Evolutionary conservation across 2,113 vertebrate species (phyloP).

Genomic region (Silurus glanis): DNA sequence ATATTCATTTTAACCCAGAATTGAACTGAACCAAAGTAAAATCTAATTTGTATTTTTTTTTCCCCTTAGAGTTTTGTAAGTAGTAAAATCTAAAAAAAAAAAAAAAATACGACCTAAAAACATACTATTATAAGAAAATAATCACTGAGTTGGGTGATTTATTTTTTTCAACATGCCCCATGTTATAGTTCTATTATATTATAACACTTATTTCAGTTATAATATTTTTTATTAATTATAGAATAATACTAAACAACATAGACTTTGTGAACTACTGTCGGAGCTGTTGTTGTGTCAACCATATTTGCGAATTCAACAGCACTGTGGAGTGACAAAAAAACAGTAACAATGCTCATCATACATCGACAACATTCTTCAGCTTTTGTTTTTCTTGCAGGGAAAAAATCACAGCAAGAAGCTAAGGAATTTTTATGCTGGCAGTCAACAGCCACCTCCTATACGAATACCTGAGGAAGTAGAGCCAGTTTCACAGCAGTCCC

Average conservation of each 20-base stretch:
- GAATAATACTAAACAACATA: too few relatives aligned
- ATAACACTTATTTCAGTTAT: too few relatives aligned
- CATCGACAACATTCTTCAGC: not conserved
- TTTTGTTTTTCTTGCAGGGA: conserved; percentile 77
- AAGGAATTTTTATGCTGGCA: conserved; percentile 94
- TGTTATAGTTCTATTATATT: not conserved
- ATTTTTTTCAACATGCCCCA: not conserved
- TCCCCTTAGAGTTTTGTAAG: not conserved
- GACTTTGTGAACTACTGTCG: not conserved
- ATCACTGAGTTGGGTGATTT: too few relatives aligned
- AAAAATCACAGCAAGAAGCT: conserved; percentile 98
- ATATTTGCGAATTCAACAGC: not conserved
- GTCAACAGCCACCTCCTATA: conserved; percentile 87
- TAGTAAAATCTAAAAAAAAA: not conserved
- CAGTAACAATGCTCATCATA: not conserved
- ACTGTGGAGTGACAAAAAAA: not conserved
- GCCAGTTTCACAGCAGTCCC: conserved; percentile 72
- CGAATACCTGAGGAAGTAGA: conserved; percentile 82
- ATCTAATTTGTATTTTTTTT: not conserved
- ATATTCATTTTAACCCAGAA: too few relatives aligned
- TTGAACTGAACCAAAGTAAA: not conserved
- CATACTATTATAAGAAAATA: not conserved
- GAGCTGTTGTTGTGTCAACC: not conserved
- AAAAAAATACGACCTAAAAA: not conserved
- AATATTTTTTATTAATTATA: too few relatives aligned